Base-by-base conservation (phyloP, 1,140 invertebrate species). In the Trichoplusia ni region DNA sequence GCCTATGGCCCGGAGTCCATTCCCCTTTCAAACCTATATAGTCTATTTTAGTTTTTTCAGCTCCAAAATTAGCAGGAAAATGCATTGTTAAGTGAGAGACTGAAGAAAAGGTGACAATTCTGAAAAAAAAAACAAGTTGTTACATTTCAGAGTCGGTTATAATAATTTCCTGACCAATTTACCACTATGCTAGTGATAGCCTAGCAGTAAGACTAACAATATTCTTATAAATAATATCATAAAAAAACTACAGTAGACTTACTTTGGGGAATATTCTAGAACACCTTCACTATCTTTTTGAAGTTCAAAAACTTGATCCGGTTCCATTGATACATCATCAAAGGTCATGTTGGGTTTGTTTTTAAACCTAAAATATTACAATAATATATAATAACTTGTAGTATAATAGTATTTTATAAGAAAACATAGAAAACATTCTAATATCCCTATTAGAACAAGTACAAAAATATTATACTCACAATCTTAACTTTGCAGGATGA, bases 21-120 rank as follows among this genome's bases (percentile, higher is more conserved):
- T 99, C 97, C 4, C 98, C 98, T 82, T 94, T 95, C n/a, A 99
- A 91, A 8, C 98, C 98, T 82, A 99, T 99, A 81, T 99, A 99
- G 81, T 97, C 97, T 59, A 99, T 94, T 80, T 93, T 94, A 1
- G 97, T 97, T 51, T 90, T 94, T 35, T 98, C 97, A 19, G 92
- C 93, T 29, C 97, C 97, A 90, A 95, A 97, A 89, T 98, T 98
- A 16, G 91, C 93, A 4, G 96, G 96, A 84, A 99, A 98, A 88
- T 99, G 94, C 72, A 99, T 92, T 5, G 95, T 95, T 35, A 99
- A 91, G 89, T 98, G 95, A 79, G 95, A 92, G 0, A 98, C 95
- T 11, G 94, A 95, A 14, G 96, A 96, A 91, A 99, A 99, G 75
- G 96, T 97, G 0, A 97, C 97, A 37, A 97, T 93, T 86, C 96